Base-by-base conservation (phyloP, 1,140 invertebrate genomes). In the Lepidurus arcticus region DNA sequence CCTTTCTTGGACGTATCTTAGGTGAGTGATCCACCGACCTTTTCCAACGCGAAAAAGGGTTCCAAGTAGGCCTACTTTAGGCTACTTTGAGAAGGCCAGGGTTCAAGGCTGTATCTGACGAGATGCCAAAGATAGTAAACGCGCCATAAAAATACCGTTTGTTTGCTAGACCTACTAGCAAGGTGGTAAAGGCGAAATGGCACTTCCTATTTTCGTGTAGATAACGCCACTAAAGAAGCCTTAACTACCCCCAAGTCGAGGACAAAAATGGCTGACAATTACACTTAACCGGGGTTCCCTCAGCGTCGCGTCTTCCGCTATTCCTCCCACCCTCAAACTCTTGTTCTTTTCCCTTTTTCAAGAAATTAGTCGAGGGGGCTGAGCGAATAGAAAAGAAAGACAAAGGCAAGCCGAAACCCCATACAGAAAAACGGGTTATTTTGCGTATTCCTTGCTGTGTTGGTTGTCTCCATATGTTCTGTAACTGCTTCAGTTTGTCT, bases 221-320 rank as follows among this genome's bases (percentile, higher is more conserved):
- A 65, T 65, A 65, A 65, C 53, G 53, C 53, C 53, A 65, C 53
- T 21, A 65, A 65, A 13, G 53, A 65, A 65, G 53, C 53, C 53
- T 65, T 13, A 16, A 65, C 53, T 16, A 21, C n/a, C 13, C 0
- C 8, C 16, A 21, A 11, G 53, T 16, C 53, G 53, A 21, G 53
- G 53, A 65, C 53, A 9, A 21, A 65, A 65, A 65, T 13, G 7
- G 53, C 53, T 65, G 53, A 65, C 53, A 65, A 65, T 65, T 65
- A 65, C n/a, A 21, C 53, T 16, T 65, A 65, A 65, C 16, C 53
- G 16, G 53, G 53, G 53, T n/a, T 65, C 21, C 53, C 53, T 21
- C 53, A 65, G 53, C 53, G 21, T 65, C 53, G 3, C 34, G 34
- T 34, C 53, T 65, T 65, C 53, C 21, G 8, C 13, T 5, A 21